These are phyloP conservation scores for Cephalotes varians DNA, from an alignment of 2,888 invertebrate species.

Conservation along the genomic window DNA sequence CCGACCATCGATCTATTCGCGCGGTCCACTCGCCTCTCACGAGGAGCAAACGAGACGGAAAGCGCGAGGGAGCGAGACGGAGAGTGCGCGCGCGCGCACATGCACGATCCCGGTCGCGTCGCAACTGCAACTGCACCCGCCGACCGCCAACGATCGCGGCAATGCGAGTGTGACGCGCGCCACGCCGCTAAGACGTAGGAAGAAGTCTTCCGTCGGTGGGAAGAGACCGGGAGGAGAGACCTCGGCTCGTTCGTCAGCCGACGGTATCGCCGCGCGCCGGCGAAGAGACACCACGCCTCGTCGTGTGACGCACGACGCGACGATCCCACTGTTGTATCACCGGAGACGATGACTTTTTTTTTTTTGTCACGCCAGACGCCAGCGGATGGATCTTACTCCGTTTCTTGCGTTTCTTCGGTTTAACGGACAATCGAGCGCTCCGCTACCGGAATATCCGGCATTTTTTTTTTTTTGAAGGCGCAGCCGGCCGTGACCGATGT, in stretches of 20 bases:
- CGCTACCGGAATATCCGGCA: conserved; percentile 25
- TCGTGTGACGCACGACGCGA: background rate
- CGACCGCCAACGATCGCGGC: background rate
- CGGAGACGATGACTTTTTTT: background rate
- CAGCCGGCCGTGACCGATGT: conserved; percentile 17
- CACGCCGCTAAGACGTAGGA: background rate
- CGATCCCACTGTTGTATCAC: background rate
- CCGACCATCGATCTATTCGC: conserved; percentile 35
- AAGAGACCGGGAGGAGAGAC: background rate
- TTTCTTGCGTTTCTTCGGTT: background rate
- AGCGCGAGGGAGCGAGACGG: background rate
- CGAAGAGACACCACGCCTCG: background rate
- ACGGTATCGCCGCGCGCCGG: background rate
- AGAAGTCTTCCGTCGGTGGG: too few relatives aligned
- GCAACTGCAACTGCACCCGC: background rate
- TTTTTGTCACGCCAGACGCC: background rate
- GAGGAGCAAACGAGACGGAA: background rate
- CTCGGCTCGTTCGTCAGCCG: background rate
- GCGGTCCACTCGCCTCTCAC: background rate
- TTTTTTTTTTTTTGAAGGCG: background rate
- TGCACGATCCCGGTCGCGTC: background rate
- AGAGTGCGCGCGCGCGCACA: background rate
- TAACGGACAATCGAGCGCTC: conserved; percentile 4
- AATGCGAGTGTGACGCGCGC: background rate
- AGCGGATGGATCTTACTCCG: background rate